These are phyloP conservation scores for Fragum whitleyi DNA, from an alignment of 2,888 invertebrate species.

Conservation along the genomic window DNA sequence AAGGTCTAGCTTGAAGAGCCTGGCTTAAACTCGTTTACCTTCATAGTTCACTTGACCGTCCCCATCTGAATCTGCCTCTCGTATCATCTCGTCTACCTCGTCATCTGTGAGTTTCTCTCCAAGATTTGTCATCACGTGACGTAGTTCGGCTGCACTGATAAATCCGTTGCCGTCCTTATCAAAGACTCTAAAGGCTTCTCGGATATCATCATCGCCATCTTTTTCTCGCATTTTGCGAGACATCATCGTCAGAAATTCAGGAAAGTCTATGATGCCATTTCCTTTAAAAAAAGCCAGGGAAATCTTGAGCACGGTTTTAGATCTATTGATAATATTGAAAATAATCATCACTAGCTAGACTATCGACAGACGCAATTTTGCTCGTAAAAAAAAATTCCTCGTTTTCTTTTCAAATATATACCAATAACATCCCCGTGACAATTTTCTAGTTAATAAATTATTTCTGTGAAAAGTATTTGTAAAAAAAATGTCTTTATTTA, in stretches of 20 bases:
- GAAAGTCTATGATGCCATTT: constrained; percentile 20
- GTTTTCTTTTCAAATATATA: too few species aligned
- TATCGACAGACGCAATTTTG: too few species aligned
- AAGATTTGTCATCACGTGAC: constrained; percentile 32
- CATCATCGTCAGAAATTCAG: constrained; percentile 25
- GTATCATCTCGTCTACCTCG: constrained; percentile 28
- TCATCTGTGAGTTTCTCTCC: constrained; percentile 24
- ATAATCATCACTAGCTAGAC: too few species aligned
- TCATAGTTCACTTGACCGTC: constrained; percentile 23
- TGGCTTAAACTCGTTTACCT: too few species aligned
- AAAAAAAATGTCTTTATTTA: too few species aligned
- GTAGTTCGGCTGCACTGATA: constrained; percentile 23
- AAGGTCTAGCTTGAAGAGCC: too few species aligned
- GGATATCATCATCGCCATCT: constrained; percentile 14
- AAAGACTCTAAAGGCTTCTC: constrained; percentile 21
- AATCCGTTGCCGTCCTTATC: constrained; percentile 19
- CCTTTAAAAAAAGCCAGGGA: not conserved
- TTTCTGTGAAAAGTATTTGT: too few species aligned
- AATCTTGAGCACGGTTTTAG: not conserved
- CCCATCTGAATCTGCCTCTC: constrained; percentile 17
- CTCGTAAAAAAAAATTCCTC: too few species aligned
- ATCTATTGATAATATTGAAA: too few species aligned
- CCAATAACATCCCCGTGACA: too few species aligned
- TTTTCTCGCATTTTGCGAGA: constrained; percentile 14
- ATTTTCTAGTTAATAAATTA: too few species aligned